These are phyloP conservation scores for Eulemur coronatus DNA, from an alignment of 2,797 vertebrate species.

Conservation along the genomic window DNA sequence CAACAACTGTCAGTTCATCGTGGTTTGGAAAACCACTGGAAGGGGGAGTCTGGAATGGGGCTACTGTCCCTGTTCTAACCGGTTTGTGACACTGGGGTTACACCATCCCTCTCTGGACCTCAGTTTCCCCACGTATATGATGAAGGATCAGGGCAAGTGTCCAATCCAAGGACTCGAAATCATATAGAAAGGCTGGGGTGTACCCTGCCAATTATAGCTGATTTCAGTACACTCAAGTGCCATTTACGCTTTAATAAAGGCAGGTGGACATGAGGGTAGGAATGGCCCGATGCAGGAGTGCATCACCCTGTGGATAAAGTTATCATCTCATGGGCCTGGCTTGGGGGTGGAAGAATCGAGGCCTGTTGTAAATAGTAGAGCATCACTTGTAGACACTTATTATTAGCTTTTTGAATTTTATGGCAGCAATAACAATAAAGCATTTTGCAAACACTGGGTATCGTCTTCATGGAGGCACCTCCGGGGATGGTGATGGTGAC, in stretches of 20 bases:
- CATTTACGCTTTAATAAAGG: background rate
- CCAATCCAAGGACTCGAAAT: background rate
- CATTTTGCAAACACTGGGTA: background rate
- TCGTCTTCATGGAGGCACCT: background rate
- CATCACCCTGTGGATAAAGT: background rate
- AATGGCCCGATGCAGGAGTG: accelerated
- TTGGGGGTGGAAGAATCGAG: accelerated
- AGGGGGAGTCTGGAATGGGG: background rate
- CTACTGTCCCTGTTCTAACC: background rate
- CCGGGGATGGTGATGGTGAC: accelerated
- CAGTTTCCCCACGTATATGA: background rate
- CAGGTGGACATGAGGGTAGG: background rate
- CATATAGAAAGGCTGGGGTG: background rate
- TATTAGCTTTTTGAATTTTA: background rate
- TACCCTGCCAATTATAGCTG: background rate
- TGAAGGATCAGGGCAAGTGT: background rate
- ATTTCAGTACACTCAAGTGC: background rate
- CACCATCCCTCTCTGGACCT: background rate
- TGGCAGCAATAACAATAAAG: constrained; percentile 43
- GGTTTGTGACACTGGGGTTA: background rate
- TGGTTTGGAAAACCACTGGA: background rate
- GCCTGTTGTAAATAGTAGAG: background rate
- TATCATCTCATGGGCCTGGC: background rate
- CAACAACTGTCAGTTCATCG: background rate
- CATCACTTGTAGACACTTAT: background rate